phyloP scores from a whole-genome alignment of 2,888 invertebrate species.

The Stegophylla sp. region DNA sequence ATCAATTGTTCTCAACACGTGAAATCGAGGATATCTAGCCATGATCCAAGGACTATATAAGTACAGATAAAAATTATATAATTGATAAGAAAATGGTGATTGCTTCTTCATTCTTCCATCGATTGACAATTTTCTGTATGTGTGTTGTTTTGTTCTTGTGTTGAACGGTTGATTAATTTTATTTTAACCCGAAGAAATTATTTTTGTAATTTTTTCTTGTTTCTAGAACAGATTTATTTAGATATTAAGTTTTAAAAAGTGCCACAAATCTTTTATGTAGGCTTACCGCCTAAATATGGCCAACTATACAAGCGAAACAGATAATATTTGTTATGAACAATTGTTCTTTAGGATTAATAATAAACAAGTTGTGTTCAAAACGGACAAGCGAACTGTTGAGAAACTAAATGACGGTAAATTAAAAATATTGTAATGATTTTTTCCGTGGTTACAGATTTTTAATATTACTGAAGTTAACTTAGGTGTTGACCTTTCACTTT shows the following conservation, averaged over 20 bases:
- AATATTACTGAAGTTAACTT: too few species aligned
- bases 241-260: not conserved
- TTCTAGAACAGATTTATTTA: not conserved
- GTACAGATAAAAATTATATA: not conserved
- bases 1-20: not conserved
- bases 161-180: conserved; percentile 19
- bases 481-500: too few species aligned
- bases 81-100: conserved; percentile 19
- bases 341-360: conserved; percentile 50
- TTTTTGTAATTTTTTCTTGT: not conserved
- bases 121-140: not conserved
- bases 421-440: not conserved
- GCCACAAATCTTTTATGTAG: not conserved
- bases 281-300: conserved; percentile 10
- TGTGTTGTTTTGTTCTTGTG: conserved; percentile 9
- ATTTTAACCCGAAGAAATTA: not conserved
- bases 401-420: conserved; percentile 60
- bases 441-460: too few species aligned
- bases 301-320: not conserved
- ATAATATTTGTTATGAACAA: conserved; percentile 16
- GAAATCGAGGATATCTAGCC: not conserved
- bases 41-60: not conserved
- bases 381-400: conserved; percentile 59
- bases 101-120: conserved; percentile 36
- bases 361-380: conserved; percentile 60